Base-by-base conservation (phyloP, 2,113 vertebrate species). In the Neomonachus schauinslandi region DNA sequence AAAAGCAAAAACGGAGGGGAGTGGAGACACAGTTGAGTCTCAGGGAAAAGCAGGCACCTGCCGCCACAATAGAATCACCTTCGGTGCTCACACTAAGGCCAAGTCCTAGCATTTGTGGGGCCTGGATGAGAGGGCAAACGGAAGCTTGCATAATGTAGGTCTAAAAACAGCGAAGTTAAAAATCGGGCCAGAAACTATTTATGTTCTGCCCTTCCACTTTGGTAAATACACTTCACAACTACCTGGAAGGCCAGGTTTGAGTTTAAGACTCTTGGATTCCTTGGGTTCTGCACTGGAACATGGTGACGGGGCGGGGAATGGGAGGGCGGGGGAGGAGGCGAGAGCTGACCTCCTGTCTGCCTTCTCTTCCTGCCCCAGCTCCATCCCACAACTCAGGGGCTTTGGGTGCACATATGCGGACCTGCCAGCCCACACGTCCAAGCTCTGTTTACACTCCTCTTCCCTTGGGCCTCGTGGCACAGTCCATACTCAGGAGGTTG, bases 1-100 rank as follows among this genome's bases (percentile, higher is more conserved):
- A 98, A 97, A 97, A 89, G 3, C 67, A 67, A 95, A 97, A 57
- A 74, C 28, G 53, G 89, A 96, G 84, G 71, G 89, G 82, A 49
- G 72, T 8, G 92, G 97, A 97, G 55, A 82, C 19, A 72, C 9
- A 42, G 86, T 2, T 57, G 86, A 57, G 84, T 59, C 63, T 81
- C 92, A 57, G 31, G 89, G 79, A 74, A 55, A 61, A 24, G 81
- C 31, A 65, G 95, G 46, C 28, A 5, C 39, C 72, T 18, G 46
- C 11, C 24, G 55, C 24, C 63, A 22, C 24, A 15, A 3, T 31
- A 31, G 71, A 42, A 69, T 14, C 57, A 2, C n/a, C 22, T 5
- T 1, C 0, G 51, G n/a, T 21, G 59, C n/a, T 74, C 2, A 22
- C 1, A 4, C 13, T 1, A 2, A 4, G 39, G 59, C n/a, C 65